Percentiles rank a stretch among this genome's conserved stretches.
These are phyloP conservation scores for Falco concolor DNA, from an alignment of 2,797 vertebrate genomes.

Conservation along the genomic window DNA sequence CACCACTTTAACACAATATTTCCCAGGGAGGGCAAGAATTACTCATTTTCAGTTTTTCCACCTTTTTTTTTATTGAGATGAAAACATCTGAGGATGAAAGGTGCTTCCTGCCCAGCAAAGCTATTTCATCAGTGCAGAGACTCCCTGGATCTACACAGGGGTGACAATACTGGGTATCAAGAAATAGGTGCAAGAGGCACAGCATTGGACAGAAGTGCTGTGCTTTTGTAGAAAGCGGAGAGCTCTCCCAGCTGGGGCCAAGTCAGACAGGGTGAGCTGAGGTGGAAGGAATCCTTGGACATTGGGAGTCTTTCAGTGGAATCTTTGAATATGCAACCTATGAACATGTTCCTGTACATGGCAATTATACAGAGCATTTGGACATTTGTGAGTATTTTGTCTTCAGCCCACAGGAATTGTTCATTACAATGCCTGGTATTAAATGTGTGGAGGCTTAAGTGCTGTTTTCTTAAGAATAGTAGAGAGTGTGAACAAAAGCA, in stretches of 20 bases:
- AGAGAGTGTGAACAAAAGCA: background rate
- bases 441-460: background rate
- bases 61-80: background rate
- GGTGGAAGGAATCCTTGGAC: background rate
- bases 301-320: background rate
- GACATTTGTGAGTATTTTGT: background rate
- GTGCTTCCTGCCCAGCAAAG: background rate
- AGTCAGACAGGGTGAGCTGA: background rate
- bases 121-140: background rate
- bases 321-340: background rate
- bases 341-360: background rate
- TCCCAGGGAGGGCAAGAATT: background rate
- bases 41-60: background rate
- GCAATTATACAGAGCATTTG: background rate
- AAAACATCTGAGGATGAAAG: background rate
- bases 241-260: background rate
- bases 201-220: background rate
- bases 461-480: background rate
- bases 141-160: background rate
- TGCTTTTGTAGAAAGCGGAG: background rate
- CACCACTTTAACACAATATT: background rate
- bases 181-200: background rate
- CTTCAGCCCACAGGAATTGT: background rate
- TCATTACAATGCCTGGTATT: background rate
- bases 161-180: background rate